Evolutionary conservation across 2,113 vertebrate genomes (phyloP), one percentile per base, ranked within the genome.

Genomic region (Embiotoca jacksoni): DNA sequence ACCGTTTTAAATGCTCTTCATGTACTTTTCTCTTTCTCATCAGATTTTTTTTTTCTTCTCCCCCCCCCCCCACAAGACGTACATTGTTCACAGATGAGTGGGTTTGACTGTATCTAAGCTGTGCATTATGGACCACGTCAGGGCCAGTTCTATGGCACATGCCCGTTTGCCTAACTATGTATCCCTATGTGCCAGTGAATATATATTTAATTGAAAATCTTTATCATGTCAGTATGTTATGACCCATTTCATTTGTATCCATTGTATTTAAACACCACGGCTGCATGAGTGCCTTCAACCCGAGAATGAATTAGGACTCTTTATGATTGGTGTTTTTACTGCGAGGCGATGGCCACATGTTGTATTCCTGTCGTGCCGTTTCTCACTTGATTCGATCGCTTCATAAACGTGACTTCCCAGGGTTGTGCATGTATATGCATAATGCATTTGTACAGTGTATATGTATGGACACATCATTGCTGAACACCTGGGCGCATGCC

Each of bases 221-320:
- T 49, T 71, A 75, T 78, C 59, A 56, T 23, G 7, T 70, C 6
- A 8, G 30, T 71, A 46, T 52, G 5, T 52, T 14, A 39, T 78
- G 35, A 58, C 61, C 36, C 2, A 11, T 49, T 74, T 75, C 56
- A 31, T 66, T 79, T 72, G 61, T 63, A 62, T 74, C 36, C 76
- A 36, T 57, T 47, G 62, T 50, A 23, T 23, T 23, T 23, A 23
- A 75, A 72, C 47, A 78, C 73, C 74, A 75, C 73, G 59, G 41
- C 75, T 88, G 66, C 75, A 65, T 23, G 85, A 90, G 93, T 94
- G 94, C 93, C 94, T 94, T 94, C 61, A 87, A 76, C 68, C 64
- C 70, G 50, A 88, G 80, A 90, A 88, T 81, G 69, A 89, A 80
- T 75, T 67, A 66, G 7, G 10, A 80, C 72, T 78, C 64, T 23